These are phyloP conservation scores for Actenoides lindsayi DNA, from an alignment of 2,113 vertebrate genomes.

Conservation along the genomic window DNA sequence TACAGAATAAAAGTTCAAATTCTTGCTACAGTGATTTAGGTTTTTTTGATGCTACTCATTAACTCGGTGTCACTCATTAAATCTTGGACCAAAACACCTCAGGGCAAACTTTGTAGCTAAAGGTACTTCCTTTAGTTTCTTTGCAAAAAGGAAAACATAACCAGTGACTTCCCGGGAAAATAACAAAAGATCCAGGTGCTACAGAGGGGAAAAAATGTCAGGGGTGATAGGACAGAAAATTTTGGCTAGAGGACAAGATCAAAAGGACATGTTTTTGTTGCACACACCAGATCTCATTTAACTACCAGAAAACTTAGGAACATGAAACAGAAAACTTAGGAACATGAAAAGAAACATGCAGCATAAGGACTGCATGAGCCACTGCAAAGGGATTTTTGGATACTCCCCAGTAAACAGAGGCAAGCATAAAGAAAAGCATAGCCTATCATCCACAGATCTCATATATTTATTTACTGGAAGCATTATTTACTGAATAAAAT, in stretches of 20 bases:
- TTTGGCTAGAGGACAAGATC: neutral
- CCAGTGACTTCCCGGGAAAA: neutral
- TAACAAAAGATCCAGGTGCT: neutral
- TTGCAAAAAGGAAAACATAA: neutral
- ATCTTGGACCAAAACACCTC: neutral
- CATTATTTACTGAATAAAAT: neutral
- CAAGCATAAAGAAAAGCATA: neutral
- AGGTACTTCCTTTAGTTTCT: neutral
- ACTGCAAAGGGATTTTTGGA: neutral
- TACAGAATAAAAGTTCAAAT: neutral
- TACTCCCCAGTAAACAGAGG: neutral
- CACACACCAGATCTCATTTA: neutral
- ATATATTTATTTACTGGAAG: too few species aligned
- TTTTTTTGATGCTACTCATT: neutral
- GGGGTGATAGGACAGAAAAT: neutral
- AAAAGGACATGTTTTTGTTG: neutral
- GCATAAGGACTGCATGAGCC: neutral
- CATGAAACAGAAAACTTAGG: neutral
- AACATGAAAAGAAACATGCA: neutral
- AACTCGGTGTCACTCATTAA: neutral
- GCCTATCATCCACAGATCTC: neutral
- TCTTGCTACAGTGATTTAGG: neutral
- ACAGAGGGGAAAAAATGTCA: neutral
- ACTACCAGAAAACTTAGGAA: neutral
- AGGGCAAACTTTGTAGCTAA: neutral